phyloP scores from a whole-genome alignment of 2,113 vertebrate genomes.

The Microtus montanus region DNA sequence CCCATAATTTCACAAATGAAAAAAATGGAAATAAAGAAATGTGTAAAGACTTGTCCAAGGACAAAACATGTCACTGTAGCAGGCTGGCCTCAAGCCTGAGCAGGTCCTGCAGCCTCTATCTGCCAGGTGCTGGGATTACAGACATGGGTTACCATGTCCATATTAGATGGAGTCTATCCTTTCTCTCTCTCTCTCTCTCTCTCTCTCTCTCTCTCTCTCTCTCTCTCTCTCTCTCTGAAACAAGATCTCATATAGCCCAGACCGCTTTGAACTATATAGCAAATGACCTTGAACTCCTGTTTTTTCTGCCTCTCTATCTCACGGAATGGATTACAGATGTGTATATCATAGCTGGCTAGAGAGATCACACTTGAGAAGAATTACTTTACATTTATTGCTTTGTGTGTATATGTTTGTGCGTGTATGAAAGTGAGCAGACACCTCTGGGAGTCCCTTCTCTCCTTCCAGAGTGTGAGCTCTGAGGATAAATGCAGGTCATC shows the following conservation, averaged over 20 bases:
- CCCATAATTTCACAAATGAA: not conserved
- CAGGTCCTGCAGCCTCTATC: not conserved
- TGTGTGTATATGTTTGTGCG: not conserved
- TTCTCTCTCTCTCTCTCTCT: too few relatives aligned
- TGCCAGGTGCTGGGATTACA: not conserved
- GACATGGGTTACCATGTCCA: not conserved
- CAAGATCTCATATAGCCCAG: not conserved
- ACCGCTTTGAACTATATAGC: not conserved
- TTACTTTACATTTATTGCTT: not conserved
- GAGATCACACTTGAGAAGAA: not conserved
- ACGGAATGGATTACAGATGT: not conserved
- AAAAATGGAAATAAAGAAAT: not conserved
- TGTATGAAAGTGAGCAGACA: not conserved
- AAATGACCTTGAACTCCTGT: not conserved
- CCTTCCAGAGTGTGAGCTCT: not conserved
- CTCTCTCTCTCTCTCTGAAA: not conserved
- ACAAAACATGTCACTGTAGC: slow-evolving; percentile 27
- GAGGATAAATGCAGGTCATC: not conserved
- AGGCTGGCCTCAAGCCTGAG: not conserved
- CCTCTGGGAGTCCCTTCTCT: not conserved
- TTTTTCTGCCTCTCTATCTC: not conserved
- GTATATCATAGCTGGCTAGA: not conserved
- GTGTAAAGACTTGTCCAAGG: slow-evolving; percentile 16
- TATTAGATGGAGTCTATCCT: not conserved
- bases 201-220: too few relatives aligned